Conservation (phyloP, 2,888 invertebrate genomes). For the Sminthurinus aureus region DNA sequence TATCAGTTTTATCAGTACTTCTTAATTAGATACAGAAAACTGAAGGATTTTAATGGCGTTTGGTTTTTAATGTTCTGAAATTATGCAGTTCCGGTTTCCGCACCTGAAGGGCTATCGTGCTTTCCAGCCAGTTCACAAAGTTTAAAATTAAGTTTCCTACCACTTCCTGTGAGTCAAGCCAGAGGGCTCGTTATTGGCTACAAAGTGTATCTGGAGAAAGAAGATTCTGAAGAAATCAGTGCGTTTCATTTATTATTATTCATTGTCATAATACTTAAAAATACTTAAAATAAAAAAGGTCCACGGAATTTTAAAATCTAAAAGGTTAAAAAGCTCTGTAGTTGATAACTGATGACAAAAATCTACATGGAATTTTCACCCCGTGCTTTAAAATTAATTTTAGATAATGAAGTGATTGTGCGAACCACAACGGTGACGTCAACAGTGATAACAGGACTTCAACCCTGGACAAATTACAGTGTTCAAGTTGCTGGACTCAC, state of each 20-base stretch:
- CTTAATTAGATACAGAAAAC: not conserved
- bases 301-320: too few species aligned
- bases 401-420: conserved; percentile 43
- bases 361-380: too few species aligned
- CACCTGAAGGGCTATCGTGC: conserved; percentile 63
- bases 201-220: conserved; percentile 57
- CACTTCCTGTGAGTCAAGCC: conserved; percentile 63
- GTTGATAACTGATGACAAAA: too few species aligned
- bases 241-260: conserved; percentile 11
- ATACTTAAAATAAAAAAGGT: too few species aligned
- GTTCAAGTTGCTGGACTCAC: conserved; percentile 81
- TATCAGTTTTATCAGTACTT: not conserved
- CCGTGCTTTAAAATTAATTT: too few species aligned
- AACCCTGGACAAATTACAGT: conserved; percentile 82
- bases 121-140: conserved; percentile 62
- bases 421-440: conserved; percentile 71
- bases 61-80: not conserved
- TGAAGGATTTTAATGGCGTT: not conserved
- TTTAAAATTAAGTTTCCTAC: conserved; percentile 63
- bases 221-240: conserved; percentile 52
- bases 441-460: conserved; percentile 74
- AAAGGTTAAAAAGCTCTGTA: too few species aligned
- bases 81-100: conserved; percentile 64
- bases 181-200: conserved; percentile 65
- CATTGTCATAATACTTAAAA: not conserved